Conservation (phyloP, 2,113 vertebrate genomes). For the Delphinus delphis region DNA sequence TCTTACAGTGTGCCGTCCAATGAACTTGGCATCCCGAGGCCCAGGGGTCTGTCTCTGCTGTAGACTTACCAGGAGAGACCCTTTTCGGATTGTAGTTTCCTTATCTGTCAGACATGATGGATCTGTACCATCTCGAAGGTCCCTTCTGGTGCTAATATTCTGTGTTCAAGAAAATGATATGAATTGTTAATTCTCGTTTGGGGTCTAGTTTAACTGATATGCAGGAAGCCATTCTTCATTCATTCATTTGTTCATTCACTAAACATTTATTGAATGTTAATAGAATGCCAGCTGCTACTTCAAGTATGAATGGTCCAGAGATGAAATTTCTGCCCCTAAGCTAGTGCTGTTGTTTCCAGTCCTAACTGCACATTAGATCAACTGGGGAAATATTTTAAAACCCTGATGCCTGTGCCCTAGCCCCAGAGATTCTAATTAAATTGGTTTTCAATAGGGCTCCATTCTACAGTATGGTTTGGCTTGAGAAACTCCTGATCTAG, state of each 20-base stretch:
- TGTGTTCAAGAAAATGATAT: constrained; percentile 58
- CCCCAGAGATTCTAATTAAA: constrained; percentile 6
- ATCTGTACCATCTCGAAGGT: neutral
- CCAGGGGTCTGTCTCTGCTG: neutral
- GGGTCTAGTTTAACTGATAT: constrained; percentile 42
- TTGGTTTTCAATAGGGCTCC: neutral
- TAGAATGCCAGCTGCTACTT: neutral
- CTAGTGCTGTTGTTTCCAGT: neutral
- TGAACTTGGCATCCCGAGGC: neutral
- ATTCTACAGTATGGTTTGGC: neutral
- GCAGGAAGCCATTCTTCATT: constrained; percentile 16
- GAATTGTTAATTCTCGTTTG: constrained; percentile 51
- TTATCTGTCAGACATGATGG: constrained; percentile 60
- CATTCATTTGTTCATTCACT: neutral
- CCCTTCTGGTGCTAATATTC: constrained; percentile 24
- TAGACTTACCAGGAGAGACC: neutral
- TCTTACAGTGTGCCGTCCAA: neutral
- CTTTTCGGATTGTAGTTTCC: neutral
- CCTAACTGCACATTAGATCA: neutral
- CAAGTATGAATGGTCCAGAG: neutral
- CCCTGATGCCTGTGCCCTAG: neutral
- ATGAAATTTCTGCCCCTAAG: neutral
- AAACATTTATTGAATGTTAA: neutral
- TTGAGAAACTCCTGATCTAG: neutral
- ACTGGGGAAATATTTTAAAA: constrained; percentile 2